Conservation (phyloP, 2,888 invertebrate species). For the Rambutsinella grinnellia region DNA sequence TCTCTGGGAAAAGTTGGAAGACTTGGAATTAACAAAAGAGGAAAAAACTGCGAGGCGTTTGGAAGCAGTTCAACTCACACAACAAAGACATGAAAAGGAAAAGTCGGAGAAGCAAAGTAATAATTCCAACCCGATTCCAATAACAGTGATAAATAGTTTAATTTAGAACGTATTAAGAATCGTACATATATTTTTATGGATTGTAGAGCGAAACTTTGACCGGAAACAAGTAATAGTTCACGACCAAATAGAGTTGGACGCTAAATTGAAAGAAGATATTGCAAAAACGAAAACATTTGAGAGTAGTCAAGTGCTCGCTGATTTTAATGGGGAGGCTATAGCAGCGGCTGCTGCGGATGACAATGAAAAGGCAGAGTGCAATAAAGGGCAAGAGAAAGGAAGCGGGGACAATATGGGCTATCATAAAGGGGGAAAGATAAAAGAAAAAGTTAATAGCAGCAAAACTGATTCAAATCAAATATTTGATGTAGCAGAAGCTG, state of each 20-base stretch:
- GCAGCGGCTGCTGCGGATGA: neutral
- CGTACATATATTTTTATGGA: no score
- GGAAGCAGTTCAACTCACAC: constrained; percentile 74
- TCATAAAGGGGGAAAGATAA: constrained; percentile 65
- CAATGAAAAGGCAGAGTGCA: neutral
- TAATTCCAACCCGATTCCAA: neutral
- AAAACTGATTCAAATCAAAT: constrained; percentile 67
- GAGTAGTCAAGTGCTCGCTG: constrained; percentile 76
- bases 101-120: constrained; percentile 25
- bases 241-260: constrained; percentile 75
- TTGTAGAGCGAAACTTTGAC: constrained; percentile 67
- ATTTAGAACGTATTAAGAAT: neutral
- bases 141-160: neutral
- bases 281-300: constrained; percentile 76
- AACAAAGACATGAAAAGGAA: constrained; percentile 65
- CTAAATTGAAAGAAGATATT: constrained; percentile 75
- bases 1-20: constrained; percentile 54
- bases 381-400: neutral
- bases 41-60: constrained; percentile 70
- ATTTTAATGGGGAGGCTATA: constrained; percentile 69
- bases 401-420: constrained; percentile 41
- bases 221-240: constrained; percentile 75
- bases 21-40: constrained; percentile 47
- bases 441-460: constrained; percentile 65
- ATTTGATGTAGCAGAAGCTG: constrained; percentile 68